Conservation (phyloP, 2,113 vertebrate species). For the Blennius ocellaris region DNA sequence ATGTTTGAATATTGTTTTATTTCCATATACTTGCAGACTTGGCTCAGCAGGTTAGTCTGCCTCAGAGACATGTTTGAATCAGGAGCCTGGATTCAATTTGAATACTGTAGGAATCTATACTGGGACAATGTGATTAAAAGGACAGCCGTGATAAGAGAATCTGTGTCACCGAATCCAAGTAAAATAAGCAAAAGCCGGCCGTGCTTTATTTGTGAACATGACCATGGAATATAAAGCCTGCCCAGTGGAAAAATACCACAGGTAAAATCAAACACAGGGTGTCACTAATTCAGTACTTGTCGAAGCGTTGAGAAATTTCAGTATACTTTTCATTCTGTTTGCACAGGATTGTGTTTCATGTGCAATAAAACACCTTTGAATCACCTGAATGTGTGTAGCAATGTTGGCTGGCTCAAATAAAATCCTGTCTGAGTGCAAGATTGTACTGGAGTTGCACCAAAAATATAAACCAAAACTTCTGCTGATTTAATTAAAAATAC, state of each 20-base stretch:
- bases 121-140: slow-evolving; percentile 57
- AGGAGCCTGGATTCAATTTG: slow-evolving; percentile 60
- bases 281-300: slow-evolving; percentile 39
- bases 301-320: slow-evolving; percentile 50
- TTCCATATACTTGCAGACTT: slow-evolving; percentile 69
- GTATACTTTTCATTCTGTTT: slow-evolving; percentile 71
- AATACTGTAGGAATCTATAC: slow-evolving; percentile 41
- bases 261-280: slow-evolving; percentile 66
- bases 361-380: slow-evolving; percentile 75
- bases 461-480: background rate
- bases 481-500: too few relatives aligned
- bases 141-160: slow-evolving; percentile 73
- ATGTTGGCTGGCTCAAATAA: slow-evolving; percentile 51
- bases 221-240: slow-evolving; percentile 55
- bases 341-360: slow-evolving; percentile 68
- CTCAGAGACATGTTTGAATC: slow-evolving; percentile 52
- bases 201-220: slow-evolving; percentile 75
- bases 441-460: slow-evolving; percentile 17
- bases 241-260: slow-evolving; percentile 66
- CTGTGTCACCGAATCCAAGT: slow-evolving; percentile 67
- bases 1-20: slow-evolving; percentile 78
- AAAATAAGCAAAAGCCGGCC: slow-evolving; percentile 69
- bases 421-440: slow-evolving; percentile 39
- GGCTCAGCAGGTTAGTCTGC: slow-evolving; percentile 59
- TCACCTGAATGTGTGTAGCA: slow-evolving; percentile 52